phyloP scores from a whole-genome alignment of 2,888 invertebrate genomes.

The Meganola albula region DNA sequence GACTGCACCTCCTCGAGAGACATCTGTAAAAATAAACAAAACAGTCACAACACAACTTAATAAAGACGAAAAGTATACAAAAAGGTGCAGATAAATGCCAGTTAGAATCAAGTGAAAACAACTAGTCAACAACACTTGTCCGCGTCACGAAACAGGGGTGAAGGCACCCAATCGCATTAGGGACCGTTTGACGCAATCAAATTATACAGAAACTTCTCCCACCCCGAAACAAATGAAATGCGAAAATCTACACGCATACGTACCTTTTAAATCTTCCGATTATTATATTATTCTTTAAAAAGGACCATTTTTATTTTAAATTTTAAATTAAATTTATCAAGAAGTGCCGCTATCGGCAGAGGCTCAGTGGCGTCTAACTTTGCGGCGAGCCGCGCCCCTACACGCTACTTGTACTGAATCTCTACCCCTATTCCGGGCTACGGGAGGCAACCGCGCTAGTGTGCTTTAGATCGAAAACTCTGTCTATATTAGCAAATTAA shows the following conservation, averaged over 20 bases:
- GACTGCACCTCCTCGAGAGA: constrained; percentile 12
- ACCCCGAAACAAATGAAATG: constrained; percentile 13
- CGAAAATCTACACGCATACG: constrained; percentile 31
- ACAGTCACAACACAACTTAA: constrained; percentile 18
- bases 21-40: constrained; percentile 45
- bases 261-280: constrained; percentile 37
- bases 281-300: constrained; percentile 11
- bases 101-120: constrained; percentile 51
- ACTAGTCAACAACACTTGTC: constrained; percentile 67
- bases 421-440: constrained; percentile 75
- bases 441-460: constrained; percentile 50
- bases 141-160: constrained; percentile 48
- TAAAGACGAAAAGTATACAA: constrained; percentile 23
- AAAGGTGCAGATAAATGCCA: constrained; percentile 31
- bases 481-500: no score
- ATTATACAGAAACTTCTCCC: constrained; percentile 43
- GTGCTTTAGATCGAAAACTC: constrained; percentile 37
- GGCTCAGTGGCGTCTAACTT: constrained; percentile 76
- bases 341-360: constrained; percentile 63
- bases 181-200: constrained; percentile 54
- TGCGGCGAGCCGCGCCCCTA: constrained; percentile 78
- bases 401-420: constrained; percentile 77
- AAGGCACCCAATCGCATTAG: constrained; percentile 55
- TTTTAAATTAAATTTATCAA: constrained; percentile 45
- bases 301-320: no score